Base-by-base conservation (phyloP, 2,113 vertebrate species). In the Tamias sibiricus region DNA sequence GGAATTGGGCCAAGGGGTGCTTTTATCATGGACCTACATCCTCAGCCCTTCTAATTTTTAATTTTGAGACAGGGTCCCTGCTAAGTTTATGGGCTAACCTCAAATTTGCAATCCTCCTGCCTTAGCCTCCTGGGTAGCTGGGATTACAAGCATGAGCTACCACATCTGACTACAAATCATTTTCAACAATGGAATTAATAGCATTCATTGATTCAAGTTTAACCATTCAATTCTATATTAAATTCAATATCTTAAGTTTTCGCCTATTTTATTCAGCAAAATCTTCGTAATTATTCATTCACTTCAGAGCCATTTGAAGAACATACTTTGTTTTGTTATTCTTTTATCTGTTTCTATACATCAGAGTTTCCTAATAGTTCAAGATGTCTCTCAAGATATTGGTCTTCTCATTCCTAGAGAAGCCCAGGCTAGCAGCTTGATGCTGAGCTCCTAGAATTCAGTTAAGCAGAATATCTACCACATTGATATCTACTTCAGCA, bases 161-260 rank as follows among this genome's bases (percentile, higher is more conserved):
- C 59, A 62, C 9, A 28, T 24, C 3, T 28, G 26, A 66, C 26
- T 66, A 66, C 32, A 32, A 30, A 66, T 93, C 24, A 81, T 82
- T 87, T 91, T 81, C 57, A 96, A 68, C 37, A 69, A 72, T 66
- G 54, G 13, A 52, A 71, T 76, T 69, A 79, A 80, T 57, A 87
- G 49, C 6, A 84, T 16, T 83, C 52, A 91, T 52, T 93, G 64
- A 9, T 89, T 94, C 62, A 71, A 62, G 72, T 90, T 90, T 64
- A 96, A 66, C 81, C 95, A 71, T 76, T 30, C 22, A 83, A 47
- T 82, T 95, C 54, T 87, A 47, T 68, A 80, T 91, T 79, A 89
- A 91, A 93, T 82, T 93, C n/a, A 93, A 86, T n/a, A 72, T 17
- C 95, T 84, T 86, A 69, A 91, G 42, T 59, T 49, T 84, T 79